Conservation (phyloP, 2,797 vertebrate genomes). For the Xiphorhynchus erythropygius region DNA sequence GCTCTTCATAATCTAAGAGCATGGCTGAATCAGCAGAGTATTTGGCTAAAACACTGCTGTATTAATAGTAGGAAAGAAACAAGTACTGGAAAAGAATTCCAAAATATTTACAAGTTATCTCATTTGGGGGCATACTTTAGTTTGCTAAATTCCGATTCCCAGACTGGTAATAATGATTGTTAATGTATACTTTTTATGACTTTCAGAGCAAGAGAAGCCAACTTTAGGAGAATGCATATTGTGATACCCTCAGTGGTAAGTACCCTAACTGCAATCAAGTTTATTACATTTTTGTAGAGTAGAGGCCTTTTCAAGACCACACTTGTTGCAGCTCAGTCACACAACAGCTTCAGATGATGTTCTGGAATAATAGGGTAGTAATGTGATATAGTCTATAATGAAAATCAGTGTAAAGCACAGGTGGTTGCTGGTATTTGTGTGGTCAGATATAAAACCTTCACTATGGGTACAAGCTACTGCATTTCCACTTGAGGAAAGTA, state of each 20-base stretch:
- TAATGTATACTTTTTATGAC: constrained; percentile 38
- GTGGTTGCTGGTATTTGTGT: constrained; percentile 56
- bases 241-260: constrained; percentile 44
- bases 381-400: constrained; percentile 52
- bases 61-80: neutral
- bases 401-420: constrained; percentile 64
- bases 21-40: neutral
- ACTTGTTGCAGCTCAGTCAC: constrained; percentile 51
- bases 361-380: constrained; percentile 57
- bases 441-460: constrained; percentile 50
- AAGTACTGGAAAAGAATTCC: neutral
- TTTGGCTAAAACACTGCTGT: neutral
- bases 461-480: constrained; percentile 33
- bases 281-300: constrained; percentile 45
- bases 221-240: neutral
- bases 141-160: constrained; percentile 2
- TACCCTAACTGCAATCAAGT: constrained; percentile 37
- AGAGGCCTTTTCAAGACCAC: constrained; percentile 54
- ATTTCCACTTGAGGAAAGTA: constrained; percentile 56
- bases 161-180: neutral
- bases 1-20: neutral
- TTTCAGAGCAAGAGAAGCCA: constrained; percentile 51
- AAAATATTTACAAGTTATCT: neutral
- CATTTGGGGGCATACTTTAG: neutral
- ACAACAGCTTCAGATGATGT: constrained; percentile 50